Percentiles rank a stretch among this genome's conserved stretches.
These are phyloP conservation scores for Synanceia verrucosa DNA, from an alignment of 2,797 vertebrate species.

Conservation along the genomic window DNA sequence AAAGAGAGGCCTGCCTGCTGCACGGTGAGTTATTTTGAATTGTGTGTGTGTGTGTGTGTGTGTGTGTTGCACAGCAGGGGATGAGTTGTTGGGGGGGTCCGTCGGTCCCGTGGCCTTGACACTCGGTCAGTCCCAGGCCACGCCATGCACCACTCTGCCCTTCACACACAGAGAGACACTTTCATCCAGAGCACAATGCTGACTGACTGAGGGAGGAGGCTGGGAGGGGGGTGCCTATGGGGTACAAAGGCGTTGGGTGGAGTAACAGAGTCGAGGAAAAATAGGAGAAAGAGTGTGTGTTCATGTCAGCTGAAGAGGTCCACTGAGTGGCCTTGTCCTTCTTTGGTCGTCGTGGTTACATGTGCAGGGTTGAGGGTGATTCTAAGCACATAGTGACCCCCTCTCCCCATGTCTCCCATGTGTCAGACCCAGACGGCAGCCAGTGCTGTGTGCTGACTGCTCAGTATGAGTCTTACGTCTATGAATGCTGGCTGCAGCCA, in stretches of 20 bases:
- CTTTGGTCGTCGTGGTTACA: slow-evolving; percentile 62
- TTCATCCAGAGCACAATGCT: slow-evolving; percentile 77
- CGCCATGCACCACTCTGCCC: slow-evolving; percentile 76
- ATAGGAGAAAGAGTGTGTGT: slow-evolving; percentile 42
- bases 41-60: slow-evolving; percentile 17
- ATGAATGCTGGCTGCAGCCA: slow-evolving; percentile 64
- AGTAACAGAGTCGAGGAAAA: slow-evolving; percentile 37
- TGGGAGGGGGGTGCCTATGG: slow-evolving; percentile 29
- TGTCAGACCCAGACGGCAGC: slow-evolving; percentile 33
- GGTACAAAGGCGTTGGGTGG: slow-evolving; percentile 44
- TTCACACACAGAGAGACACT: slow-evolving; percentile 73
- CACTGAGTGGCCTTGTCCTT: slow-evolving; percentile 26
- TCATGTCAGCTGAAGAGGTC: slow-evolving; percentile 36
- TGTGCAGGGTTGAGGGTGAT: slow-evolving; percentile 51
- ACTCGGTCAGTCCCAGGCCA: slow-evolving; percentile 73
- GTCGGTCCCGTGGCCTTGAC: slow-evolving; percentile 59
- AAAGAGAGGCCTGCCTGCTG: slow-evolving; percentile 90
- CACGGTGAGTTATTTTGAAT: slow-evolving; percentile 83
- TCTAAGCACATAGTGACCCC: slow-evolving; percentile 49
- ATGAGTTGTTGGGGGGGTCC: slow-evolving; percentile 30
- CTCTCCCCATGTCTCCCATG: slow-evolving; percentile 15
- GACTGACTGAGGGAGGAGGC: slow-evolving; percentile 35
- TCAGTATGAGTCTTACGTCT: slow-evolving; percentile 68
- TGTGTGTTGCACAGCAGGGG: neutral
- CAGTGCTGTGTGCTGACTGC: slow-evolving; percentile 54